phyloP scores from a whole-genome alignment of 1,140 invertebrate genomes.

The Pantala flavescens region DNA sequence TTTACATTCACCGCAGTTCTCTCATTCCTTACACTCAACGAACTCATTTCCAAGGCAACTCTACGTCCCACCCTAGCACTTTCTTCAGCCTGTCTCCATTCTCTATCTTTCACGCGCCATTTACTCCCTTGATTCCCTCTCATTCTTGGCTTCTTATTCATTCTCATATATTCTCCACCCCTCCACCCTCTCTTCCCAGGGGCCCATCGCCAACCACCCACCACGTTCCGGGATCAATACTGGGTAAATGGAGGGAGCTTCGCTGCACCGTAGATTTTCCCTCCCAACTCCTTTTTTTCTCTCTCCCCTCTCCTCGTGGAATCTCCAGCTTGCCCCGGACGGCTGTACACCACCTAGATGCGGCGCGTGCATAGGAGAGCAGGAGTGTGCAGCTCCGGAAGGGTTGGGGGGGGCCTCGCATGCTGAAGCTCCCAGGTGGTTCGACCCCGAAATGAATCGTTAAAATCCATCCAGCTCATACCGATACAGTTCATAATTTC shows the following conservation, averaged over 20 bases:
- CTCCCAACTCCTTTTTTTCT: background rate
- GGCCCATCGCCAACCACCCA: background rate
- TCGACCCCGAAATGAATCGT: too few relatives aligned
- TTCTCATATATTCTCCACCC: too few relatives aligned
- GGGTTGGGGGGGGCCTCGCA: too few relatives aligned
- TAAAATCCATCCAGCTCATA: too few relatives aligned
- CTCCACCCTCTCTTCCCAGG: background rate
- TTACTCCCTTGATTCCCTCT: too few relatives aligned
- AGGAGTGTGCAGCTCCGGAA: too few relatives aligned
- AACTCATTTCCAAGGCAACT: background rate
- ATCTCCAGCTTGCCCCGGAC: background rate
- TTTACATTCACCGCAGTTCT: background rate
- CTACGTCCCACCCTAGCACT: background rate
- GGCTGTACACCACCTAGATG: too few relatives aligned
- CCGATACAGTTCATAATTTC: too few relatives aligned
- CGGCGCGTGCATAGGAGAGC: too few relatives aligned
- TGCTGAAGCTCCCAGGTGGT: too few relatives aligned
- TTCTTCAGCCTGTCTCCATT: background rate
- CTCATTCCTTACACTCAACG: background rate
- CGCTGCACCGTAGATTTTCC: background rate
- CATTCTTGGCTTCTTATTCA: too few relatives aligned
- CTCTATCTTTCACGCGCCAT: too few relatives aligned
- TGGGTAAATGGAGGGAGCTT: conserved; percentile 7
- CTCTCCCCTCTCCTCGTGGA: background rate
- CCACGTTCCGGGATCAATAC: background rate